Evolutionary conservation across 1,140 invertebrate species (phyloP).

Genomic region (Cylas formicarius): DNA sequence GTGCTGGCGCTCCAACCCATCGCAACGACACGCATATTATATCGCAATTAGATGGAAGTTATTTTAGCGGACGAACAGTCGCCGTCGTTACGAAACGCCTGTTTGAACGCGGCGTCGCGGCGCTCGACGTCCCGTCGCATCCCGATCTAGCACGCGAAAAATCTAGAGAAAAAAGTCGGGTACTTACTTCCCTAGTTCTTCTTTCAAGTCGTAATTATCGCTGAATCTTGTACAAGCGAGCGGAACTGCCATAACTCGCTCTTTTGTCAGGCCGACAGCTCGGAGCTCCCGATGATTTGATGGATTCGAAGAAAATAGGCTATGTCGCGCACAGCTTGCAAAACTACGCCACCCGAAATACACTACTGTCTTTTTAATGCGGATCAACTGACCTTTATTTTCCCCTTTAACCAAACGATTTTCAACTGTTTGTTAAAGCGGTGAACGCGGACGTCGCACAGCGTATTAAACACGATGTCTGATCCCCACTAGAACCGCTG

Average conservation of each 20-base stretch:
- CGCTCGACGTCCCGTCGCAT: not conserved
- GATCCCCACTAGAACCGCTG: constrained; percentile 27
- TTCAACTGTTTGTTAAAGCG: too few species aligned
- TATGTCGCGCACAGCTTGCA: constrained; percentile 23
- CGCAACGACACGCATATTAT: too few species aligned
- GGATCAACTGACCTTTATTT: not conserved
- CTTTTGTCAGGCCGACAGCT: constrained; percentile 8
- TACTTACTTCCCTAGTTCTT: constrained; percentile 99
- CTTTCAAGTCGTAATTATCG: constrained; percentile 99
- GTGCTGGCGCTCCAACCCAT: too few species aligned
- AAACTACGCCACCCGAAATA: constrained; percentile 31
- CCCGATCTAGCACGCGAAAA: not conserved
- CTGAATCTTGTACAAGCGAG: constrained; percentile 83
- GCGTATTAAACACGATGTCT: constrained; percentile 21
- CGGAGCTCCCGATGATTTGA: too few species aligned
- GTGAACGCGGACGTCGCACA: constrained; percentile 14
- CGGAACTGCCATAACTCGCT: constrained; percentile 37
- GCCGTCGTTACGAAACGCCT: constrained; percentile 10
- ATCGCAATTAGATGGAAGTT: too few species aligned
- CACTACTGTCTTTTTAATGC: constrained; percentile 13
- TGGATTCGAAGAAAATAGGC: constrained; percentile 3
- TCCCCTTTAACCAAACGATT: too few species aligned
- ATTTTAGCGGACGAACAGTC: constrained; percentile 7
- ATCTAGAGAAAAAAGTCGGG: constrained; percentile 10
- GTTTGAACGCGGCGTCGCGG: too few species aligned